Evolutionary conservation across 2,113 vertebrate genomes (phyloP), one percentile per base, ranked within the genome.

Genomic region (Ochotona curzoniae): DNA sequence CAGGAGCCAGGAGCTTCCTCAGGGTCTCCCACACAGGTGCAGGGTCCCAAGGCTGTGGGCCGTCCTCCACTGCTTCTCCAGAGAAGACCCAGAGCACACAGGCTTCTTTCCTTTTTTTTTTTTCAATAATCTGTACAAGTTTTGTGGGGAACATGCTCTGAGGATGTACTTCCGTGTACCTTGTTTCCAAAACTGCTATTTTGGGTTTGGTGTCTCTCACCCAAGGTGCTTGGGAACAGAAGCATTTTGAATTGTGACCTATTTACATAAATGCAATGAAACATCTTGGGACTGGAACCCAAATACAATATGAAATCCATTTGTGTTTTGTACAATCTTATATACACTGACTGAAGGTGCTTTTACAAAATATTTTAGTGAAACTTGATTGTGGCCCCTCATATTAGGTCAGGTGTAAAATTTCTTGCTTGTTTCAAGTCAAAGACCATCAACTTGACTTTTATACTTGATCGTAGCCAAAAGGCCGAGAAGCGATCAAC

Each of bases 21-120:
- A 44, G 38, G 38, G 38, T 3, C 38, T 44, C 38, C 38, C 38
- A 44, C 38, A 44, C 38, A 44, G 38, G 38, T 44, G 38, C 38
- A 44, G 4, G 38, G 38, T 44, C 38, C 38, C 38, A 44, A 44
- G 38, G 38, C 38, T 6, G 6, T 44, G 38, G 38, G 38, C 38
- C 38, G 6, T 44, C 38, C 38, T 44, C 6, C 4, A 44, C 38
- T 44, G 38, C 38, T 44, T 44, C 38, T 64, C 32, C 8, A 83
- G 26, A 89, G 84, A 73, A 94, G 87, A 38, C 14, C 44, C 38
- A 93, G 70, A 44, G 64, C 78, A 82, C 38, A 94, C 20, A 90
- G 13, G 60, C 2, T 44, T 44, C 38, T 44, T 44, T 44, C 38
- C 38, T 44, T 44, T 44, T 44, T 44, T 44, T 44, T 44, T 44